Evolutionary conservation across 2,113 vertebrate genomes (phyloP), one percentile per base, ranked within the genome.

Genomic region (Megaceryle maxima): DNA sequence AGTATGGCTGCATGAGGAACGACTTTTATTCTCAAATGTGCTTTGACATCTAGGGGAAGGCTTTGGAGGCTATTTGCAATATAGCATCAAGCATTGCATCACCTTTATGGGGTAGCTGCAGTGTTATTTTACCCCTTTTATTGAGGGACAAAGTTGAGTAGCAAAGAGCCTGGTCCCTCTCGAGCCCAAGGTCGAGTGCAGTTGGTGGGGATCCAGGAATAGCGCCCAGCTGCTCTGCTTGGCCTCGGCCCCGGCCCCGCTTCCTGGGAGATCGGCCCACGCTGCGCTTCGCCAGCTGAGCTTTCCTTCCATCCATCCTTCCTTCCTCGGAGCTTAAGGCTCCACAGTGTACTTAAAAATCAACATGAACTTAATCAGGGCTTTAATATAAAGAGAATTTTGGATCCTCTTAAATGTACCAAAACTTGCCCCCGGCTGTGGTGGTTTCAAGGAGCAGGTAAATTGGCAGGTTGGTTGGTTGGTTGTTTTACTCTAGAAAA

Each of bases 271-370:
- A 43, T 28, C 13, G 1, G 17, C 83, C 81, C 21, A 17, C 3
- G 1, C 33, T 3, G 1, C 2, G 2, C 37, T 31, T 48, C 13
- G 2, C 39, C 2, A 29, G 26, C 60, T 57, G 31, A 5, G 3
- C 19, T 59, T 35, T 69, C 56, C 31, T 39, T 76, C 56, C 31
- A 39, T 73, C 37, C 39, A 2, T 64, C 41, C 46, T 76, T 68
- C 24, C 29, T 35, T 68, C 21, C 29, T 35, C 25, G 33, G 50
- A 37, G 16, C 69, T 69, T 39, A 35, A 21, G 31, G 12, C 35
- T 88, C 31, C 1, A 0, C 15, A 29, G 50, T 14, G 16, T 51
- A 10, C 56, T 90, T 80, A 33, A 83, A 94, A 82, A 74, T 78
- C 50, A 55, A 16, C 18, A 2, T 83, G 53, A 62, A 44, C 35